Base-by-base conservation (phyloP, 2,113 vertebrate genomes). In the Bufo gargarizans region DNA sequence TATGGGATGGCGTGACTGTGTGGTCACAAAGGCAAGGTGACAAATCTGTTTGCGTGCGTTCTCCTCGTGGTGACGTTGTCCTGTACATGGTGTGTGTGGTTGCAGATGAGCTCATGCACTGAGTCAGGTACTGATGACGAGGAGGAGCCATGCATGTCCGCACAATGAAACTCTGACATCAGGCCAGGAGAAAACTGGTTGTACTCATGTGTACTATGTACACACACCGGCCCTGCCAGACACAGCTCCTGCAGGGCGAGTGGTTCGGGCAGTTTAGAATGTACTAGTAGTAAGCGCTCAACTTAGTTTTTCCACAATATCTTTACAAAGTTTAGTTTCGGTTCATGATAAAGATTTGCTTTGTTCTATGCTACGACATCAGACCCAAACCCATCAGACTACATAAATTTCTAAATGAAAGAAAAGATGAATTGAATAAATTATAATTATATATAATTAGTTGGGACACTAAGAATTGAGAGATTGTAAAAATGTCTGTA, bases 141-240 rank as follows among this genome's bases (percentile, higher is more conserved):
- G 59, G 59, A 53, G 45, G 58, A 22, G 87, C 53, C 55, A 53
- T 16, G 55, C 65, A n/a, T 5, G 14, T 17, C 33, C 67, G 49
- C 55, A 56, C 58, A 83, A 22, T 43, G 71, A 88, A 67, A 83
- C 47, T 33, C 33, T 82, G 67, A 74, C 86, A 88, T 88, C 58
- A 78, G 9, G 33, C 1, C 43, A 14, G 53, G 7, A 61, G 67
- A 81, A 5, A 76, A 67, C 33, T 76, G 33, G 49, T 53, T 88
- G 45, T 65, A 55, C 50, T 17, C 49, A 17, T 61, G 56, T 76
- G 43, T 59, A 17, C 17, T 72, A 19, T 88, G 78, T 82, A 61
- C 79, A 77, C 78, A 82, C 63, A 55, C 33, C 33, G 8, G 16
- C 22, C 17, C 45, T 12, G 16, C 4, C 22, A n/a, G 22, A 50